phyloP scores from a whole-genome alignment of 2,113 vertebrate genomes.

The Cygnus buccinator region DNA sequence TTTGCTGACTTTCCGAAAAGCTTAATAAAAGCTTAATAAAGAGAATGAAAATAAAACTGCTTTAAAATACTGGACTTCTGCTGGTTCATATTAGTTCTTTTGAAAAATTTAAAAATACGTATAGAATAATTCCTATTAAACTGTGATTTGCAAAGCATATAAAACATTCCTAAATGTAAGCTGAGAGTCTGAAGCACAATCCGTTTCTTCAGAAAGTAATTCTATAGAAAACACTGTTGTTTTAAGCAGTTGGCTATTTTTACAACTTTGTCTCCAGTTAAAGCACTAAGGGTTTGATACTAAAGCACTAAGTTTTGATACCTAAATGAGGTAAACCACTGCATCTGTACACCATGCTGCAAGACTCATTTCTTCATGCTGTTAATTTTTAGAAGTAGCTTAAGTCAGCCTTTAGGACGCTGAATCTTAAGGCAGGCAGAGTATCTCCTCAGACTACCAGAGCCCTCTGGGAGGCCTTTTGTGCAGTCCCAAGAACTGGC shows the following conservation, averaged over 20 bases:
- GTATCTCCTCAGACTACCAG: background rate
- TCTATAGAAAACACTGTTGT: background rate
- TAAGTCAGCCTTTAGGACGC: background rate
- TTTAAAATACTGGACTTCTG: background rate
- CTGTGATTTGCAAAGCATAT: background rate
- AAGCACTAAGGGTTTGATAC: background rate
- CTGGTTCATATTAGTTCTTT: background rate
- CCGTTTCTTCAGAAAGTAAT: background rate
- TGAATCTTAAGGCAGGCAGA: background rate
- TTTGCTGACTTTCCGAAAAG: background rate
- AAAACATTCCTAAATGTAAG: background rate
- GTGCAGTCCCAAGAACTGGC: rapidly evolving
- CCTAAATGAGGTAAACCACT: background rate
- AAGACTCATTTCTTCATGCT: background rate
- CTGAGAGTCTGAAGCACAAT: background rate
- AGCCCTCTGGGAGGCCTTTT: background rate
- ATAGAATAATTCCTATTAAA: background rate
- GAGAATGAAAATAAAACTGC: background rate
- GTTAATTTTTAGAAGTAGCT: background rate
- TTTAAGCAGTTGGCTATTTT: background rate
- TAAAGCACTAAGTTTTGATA: background rate
- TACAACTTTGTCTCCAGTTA: background rate
- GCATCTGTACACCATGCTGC: rapidly evolving
- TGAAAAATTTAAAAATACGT: background rate
- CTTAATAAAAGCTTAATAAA: background rate